A percentile compares a stretch with the other conserved stretches of the same genome.
These are phyloP conservation scores for Drosophila picticornis DNA, from an alignment of 2,888 invertebrate species.

Conservation along the genomic window DNA sequence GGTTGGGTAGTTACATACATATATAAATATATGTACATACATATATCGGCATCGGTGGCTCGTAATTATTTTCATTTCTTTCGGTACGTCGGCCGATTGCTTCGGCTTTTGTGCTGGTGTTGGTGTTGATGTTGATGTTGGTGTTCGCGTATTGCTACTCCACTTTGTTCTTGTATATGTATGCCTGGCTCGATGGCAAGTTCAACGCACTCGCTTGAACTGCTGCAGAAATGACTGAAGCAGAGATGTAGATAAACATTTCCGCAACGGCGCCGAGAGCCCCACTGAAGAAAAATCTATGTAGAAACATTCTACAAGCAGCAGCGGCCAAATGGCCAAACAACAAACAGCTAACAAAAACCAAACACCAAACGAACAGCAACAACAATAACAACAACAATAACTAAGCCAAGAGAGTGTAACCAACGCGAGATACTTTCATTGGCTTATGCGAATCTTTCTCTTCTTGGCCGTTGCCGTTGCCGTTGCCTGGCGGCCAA, in stretches of 20 bases:
- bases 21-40: neutral
- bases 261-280: slow-evolving; percentile 68
- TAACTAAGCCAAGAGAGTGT: slow-evolving; percentile 65
- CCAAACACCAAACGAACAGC: slow-evolving; percentile 3
- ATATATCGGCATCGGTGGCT: slow-evolving; percentile 25
- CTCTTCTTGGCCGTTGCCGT: slow-evolving; percentile 39
- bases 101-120: slow-evolving; percentile 15
- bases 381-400: slow-evolving; percentile 26
- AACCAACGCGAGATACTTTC: slow-evolving; percentile 71
- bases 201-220: slow-evolving; percentile 83
- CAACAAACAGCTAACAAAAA: slow-evolving; percentile 12
- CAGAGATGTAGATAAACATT: slow-evolving; percentile 74
- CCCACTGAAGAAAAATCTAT: slow-evolving; percentile 64
- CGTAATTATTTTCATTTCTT: slow-evolving; percentile 77
- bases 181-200: slow-evolving; percentile 60
- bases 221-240: slow-evolving; percentile 64
- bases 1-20: slow-evolving; percentile 9
- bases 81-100: slow-evolving; percentile 29
- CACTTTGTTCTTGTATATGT: slow-evolving; percentile 67
- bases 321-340: slow-evolving; percentile 33
- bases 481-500: slow-evolving; percentile 44
- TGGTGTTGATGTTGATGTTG: slow-evolving; percentile 14
- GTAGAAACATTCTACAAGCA: slow-evolving; percentile 73
- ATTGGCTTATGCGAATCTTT: slow-evolving; percentile 73
- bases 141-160: slow-evolving; percentile 62